Conservation (phyloP, 1,140 invertebrate genomes). For the Bombus confusus region DNA sequence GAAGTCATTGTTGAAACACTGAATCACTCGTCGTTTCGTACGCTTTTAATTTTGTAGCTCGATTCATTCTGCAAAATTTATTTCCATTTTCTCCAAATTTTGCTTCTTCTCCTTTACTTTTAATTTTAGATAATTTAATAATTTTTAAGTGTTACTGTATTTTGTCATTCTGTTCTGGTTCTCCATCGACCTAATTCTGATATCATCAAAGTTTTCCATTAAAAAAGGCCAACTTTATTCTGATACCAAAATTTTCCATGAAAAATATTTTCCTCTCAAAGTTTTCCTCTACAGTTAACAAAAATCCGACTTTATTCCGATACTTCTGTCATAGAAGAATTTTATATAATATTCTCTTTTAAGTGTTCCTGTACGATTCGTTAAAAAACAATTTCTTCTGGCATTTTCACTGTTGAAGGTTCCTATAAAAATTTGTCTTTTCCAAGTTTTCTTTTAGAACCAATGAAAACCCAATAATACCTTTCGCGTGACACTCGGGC, state of each 20-base stretch:
- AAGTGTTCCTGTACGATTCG: too few relatives aligned
- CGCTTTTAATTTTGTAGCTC: background rate
- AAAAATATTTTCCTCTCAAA: background rate
- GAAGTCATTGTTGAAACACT: slow-evolving; percentile 7
- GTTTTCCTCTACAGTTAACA: background rate
- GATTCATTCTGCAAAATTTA: background rate
- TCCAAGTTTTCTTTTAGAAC: background rate
- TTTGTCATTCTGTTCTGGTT: background rate
- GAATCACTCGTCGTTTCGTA: too few relatives aligned
- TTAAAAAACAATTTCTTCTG: too few relatives aligned
- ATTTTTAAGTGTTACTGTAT: background rate
- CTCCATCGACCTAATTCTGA: background rate
- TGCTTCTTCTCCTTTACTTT: background rate
- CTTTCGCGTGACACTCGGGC: background rate
- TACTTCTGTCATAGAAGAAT: too few relatives aligned
- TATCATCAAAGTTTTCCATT: background rate
- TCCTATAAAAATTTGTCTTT: background rate
- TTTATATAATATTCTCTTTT: too few relatives aligned
- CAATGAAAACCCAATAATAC: background rate
- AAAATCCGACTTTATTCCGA: background rate
- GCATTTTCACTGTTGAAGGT: too few relatives aligned
- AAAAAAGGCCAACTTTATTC: too few relatives aligned
- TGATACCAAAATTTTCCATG: background rate
- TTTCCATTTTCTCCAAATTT: background rate
- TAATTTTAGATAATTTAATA: background rate